Conservation (phyloP, 2,888 invertebrate species). For the Chymomyza fuscimana region DNA sequence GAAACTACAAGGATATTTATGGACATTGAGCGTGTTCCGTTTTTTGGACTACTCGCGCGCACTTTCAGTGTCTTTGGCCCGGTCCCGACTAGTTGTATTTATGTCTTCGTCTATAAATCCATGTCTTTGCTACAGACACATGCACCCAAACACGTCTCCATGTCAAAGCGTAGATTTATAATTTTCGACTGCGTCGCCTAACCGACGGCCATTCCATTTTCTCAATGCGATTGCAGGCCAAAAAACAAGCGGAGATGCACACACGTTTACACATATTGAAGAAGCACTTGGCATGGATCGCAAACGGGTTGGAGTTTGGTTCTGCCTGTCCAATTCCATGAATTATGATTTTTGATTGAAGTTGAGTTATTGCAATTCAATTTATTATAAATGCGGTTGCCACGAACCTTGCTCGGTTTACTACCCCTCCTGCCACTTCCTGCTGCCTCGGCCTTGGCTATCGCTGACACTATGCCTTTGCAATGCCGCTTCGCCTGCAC, state of each 20-base stretch:
- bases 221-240: slow-evolving; percentile 24
- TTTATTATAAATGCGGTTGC: slow-evolving; percentile 77
- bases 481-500: slow-evolving; percentile 48
- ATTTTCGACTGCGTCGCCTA: slow-evolving; percentile 61
- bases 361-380: slow-evolving; percentile 78
- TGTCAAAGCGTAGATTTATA: slow-evolving; percentile 77
- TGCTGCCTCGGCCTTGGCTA: slow-evolving; percentile 8
- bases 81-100: slow-evolving; percentile 60
- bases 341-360: slow-evolving; percentile 80
- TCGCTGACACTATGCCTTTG: slow-evolving; percentile 28
- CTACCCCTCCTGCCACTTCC: slow-evolving; percentile 2
- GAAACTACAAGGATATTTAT: slow-evolving; percentile 66
- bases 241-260: slow-evolving; percentile 36
- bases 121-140: slow-evolving; percentile 54
- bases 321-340: slow-evolving; percentile 72
- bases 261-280: not conserved
- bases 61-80: slow-evolving; percentile 54
- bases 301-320: slow-evolving; percentile 37
- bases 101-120: slow-evolving; percentile 75
- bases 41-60: slow-evolving; percentile 20
- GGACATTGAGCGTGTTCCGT: slow-evolving; percentile 75
- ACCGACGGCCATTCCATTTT: slow-evolving; percentile 20
- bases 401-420: slow-evolving; percentile 36
- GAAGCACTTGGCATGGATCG: slow-evolving; percentile 16
- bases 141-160: slow-evolving; percentile 65